Conservation (phyloP, 1,140 invertebrate genomes). For the Ectropis grisescens region DNA sequence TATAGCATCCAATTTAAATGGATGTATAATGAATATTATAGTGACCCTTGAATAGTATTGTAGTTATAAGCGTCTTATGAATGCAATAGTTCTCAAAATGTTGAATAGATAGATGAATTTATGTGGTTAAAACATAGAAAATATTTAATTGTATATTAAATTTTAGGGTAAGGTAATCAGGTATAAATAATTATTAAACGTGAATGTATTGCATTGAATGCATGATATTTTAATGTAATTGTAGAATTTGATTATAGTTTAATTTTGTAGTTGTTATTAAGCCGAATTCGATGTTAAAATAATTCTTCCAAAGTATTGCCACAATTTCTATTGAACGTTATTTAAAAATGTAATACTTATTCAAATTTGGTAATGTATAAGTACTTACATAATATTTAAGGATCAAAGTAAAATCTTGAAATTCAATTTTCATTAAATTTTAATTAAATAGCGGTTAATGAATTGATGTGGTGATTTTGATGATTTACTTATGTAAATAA, state of each 20-base stretch:
- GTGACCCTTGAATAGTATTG: conserved; percentile 17
- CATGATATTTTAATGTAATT: conserved; percentile 25
- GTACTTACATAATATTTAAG: conserved; percentile 4
- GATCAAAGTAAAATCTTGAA: too few species aligned
- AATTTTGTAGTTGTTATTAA: conserved; percentile 41
- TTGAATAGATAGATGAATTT: conserved; percentile 57
- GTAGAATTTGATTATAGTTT: conserved; percentile 11
- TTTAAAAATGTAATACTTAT: conserved; percentile 22
- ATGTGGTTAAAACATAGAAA: conserved; percentile 46
- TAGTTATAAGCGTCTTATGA: conserved; percentile 48
- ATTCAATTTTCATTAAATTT: too few species aligned
- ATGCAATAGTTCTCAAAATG: conserved; percentile 33
- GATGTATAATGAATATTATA: conserved; percentile 11
- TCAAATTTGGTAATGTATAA: conserved; percentile 28
- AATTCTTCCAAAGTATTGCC: conserved; percentile 53
- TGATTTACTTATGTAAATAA: too few species aligned
- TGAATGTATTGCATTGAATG: conserved; percentile 39
- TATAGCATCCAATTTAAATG: too few species aligned
- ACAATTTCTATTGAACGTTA: conserved; percentile 36
- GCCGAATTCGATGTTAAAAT: conserved; percentile 52
- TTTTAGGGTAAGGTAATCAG: too few species aligned
- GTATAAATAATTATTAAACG: conserved; percentile 20
- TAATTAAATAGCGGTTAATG: not conserved
- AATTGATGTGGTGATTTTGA: too few species aligned
- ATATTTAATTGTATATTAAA: conserved; percentile 6